A percentile compares a stretch with the other conserved stretches of the same genome.
Conservation (phyloP, 2,888 invertebrate species). For the Julus scandinavius region DNA sequence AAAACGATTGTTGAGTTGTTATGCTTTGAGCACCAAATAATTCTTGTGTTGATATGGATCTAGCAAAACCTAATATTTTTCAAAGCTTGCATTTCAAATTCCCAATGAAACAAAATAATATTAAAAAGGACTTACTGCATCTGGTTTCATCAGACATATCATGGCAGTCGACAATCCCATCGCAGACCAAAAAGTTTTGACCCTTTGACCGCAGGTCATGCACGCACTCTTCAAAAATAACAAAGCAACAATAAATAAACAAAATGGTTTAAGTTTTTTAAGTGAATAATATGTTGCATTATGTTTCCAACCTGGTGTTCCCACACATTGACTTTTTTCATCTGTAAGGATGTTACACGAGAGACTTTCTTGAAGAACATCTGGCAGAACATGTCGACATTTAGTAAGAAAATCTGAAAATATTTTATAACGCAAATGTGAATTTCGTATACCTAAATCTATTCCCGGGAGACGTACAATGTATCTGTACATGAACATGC, state of each 20-base stretch:
- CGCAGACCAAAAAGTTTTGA: constrained; percentile 81
- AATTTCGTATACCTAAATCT: background rate
- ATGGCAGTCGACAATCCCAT: constrained; percentile 86
- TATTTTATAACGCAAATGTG: background rate
- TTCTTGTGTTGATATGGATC: too few species aligned
- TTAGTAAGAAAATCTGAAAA: constrained; percentile 53
- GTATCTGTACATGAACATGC: background rate
- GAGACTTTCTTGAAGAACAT: constrained; percentile 10
- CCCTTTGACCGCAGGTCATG: constrained; percentile 79
- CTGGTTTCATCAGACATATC: constrained; percentile 82
- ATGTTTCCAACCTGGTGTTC: constrained; percentile 43
- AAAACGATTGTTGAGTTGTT: too few species aligned
- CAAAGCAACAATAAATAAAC: background rate
- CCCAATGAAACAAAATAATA: background rate
- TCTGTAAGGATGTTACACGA: constrained; percentile 50
- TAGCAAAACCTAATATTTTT: too few species aligned
- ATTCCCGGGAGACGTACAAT: background rate
- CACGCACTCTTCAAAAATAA: constrained; percentile 74
- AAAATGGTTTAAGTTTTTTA: constrained; percentile 46
- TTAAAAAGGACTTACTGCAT: constrained; percentile 70
- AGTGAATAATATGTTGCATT: background rate
- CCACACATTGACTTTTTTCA: constrained; percentile 45
- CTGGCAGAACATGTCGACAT: constrained; percentile 51
- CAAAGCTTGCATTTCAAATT: too few species aligned
- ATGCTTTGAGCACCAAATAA: too few species aligned